Base-by-base conservation (phyloP, 2,113 vertebrate genomes). In the Tragulus kanchil region DNA sequence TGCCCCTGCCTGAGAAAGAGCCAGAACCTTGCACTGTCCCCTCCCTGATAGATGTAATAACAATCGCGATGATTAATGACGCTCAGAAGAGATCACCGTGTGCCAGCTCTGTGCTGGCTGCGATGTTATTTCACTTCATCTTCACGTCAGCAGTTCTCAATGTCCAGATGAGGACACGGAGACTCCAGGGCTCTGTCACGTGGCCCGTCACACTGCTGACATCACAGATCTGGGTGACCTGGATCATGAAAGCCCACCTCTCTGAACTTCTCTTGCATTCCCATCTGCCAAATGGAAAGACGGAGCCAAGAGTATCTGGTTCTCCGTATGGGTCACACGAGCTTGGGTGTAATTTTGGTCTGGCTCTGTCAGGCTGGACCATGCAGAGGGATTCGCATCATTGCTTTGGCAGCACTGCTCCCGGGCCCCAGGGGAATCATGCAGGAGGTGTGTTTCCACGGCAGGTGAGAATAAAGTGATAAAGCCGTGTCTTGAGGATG, bases 141-240 rank as follows among this genome's bases (percentile, higher is more conserved):
- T 48, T 59, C 56, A 50, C n/a, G 17, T 21, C 10, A 58, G 62
- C 13, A 48, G 14, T 1, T 58, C 42, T 25, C 19, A 50, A 56
- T 62, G 67, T 61, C 71, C 58, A 95, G 52, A 82, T 45, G 11
- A 81, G 54, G 67, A 94, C 42, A 85, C 21, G 45, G 62, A 90
- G 48, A 3, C 21, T 36, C 52, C 14, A 4, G 36, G 8, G n/a
- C 26, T 4, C 42, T 9, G 31, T 42, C 71, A 19, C 45, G 31
- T 61, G 12, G 48, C 64, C 1, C 4, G 61, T 59, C 21, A 50
- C 64, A n/a, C 11, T 28, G 48, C 26, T 48, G 75, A 79, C 14
- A 5, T 7, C 45, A 36, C 58, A 52, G 19, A 1, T 62, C 77
- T 1, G 21, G 9, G 36, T 87, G 48, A 52, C 75, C 81, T 61